phyloP scores from a whole-genome alignment of 2,797 vertebrate species.

The Phoeniculus purpureus region DNA sequence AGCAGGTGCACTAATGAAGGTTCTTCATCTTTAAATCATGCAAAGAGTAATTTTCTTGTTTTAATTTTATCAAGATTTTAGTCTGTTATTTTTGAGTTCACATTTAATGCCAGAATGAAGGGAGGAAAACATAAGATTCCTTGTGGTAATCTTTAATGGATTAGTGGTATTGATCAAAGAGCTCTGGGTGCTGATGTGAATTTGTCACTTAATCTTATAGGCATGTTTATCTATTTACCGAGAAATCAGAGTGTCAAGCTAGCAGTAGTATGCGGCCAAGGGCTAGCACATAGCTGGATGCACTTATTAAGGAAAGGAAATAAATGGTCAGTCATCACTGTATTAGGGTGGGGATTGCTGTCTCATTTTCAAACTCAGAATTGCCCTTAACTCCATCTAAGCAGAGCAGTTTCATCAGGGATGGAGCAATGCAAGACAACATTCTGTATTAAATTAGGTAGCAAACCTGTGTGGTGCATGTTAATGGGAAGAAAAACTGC shows the following conservation, averaged over 20 bases:
- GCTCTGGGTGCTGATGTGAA: slow-evolving; percentile 56
- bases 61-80: slow-evolving; percentile 39
- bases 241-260: slow-evolving; percentile 45
- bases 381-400: slow-evolving; percentile 32
- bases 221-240: slow-evolving; percentile 71
- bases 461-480: slow-evolving; percentile 49
- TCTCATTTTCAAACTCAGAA: slow-evolving; percentile 12
- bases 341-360: neutral
- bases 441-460: slow-evolving; percentile 30
- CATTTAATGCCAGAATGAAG: slow-evolving; percentile 19
- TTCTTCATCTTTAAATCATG: neutral
- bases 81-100: neutral
- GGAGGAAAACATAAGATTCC: slow-evolving; percentile 39
- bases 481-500: slow-evolving; percentile 57
- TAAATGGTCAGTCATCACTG: neutral
- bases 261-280: neutral
- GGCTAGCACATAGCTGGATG: neutral
- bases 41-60: neutral
- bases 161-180: slow-evolving; percentile 61
- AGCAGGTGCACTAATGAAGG: slow-evolving; percentile 17
- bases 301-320: neutral
- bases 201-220: slow-evolving; percentile 67
- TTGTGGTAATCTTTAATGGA: slow-evolving; percentile 64
- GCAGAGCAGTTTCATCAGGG: slow-evolving; percentile 28
- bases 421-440: slow-evolving; percentile 27